Conservation (phyloP, 2,113 vertebrate species). For the Taurulus bubalis region DNA sequence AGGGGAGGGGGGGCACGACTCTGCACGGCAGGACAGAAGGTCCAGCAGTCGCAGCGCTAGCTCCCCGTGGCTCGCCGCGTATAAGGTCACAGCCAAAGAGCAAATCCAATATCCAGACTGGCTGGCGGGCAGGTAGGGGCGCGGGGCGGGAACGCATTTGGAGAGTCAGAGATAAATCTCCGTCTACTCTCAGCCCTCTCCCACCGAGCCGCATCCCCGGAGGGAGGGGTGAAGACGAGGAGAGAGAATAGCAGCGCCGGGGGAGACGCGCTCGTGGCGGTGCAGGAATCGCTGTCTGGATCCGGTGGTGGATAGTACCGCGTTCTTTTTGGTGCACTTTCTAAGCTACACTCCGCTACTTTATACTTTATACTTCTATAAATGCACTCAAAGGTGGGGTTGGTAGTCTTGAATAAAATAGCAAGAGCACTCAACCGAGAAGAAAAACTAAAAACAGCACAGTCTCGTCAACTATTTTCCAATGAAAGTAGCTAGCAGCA, state of each 20-base stretch:
- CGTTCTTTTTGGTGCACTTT: neutral
- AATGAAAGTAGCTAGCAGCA: neutral
- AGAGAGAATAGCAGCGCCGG: conserved; percentile 5
- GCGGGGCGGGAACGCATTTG: conserved; percentile 61
- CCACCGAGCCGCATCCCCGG: conserved; percentile 29
- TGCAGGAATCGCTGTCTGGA: neutral
- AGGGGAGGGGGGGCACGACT: conserved; percentile 62
- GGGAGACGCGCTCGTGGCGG: conserved; percentile 22
- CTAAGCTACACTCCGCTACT: neutral
- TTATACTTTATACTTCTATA: neutral
- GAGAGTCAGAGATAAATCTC: conserved; percentile 74
- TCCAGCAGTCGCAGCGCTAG: conserved; percentile 68
- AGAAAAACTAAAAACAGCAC: neutral
- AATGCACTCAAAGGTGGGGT: neutral
- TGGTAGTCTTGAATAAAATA: neutral
- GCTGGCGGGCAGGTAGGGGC: conserved; percentile 65
- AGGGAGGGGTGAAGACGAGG: conserved; percentile 35
- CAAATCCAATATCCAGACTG: conserved; percentile 80
- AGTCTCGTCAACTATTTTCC: neutral
- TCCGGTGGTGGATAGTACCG: neutral
- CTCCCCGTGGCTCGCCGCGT: conserved; percentile 71
- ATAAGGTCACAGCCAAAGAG: conserved; percentile 82
- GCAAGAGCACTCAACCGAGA: neutral
- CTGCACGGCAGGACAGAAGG: conserved; percentile 69
- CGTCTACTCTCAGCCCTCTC: conserved; percentile 60